A percentile compares a stretch with the other conserved stretches of the same genome.
Evolutionary conservation across 2,888 invertebrate genomes (phyloP).

Genomic region (Orthosia gothica): DNA sequence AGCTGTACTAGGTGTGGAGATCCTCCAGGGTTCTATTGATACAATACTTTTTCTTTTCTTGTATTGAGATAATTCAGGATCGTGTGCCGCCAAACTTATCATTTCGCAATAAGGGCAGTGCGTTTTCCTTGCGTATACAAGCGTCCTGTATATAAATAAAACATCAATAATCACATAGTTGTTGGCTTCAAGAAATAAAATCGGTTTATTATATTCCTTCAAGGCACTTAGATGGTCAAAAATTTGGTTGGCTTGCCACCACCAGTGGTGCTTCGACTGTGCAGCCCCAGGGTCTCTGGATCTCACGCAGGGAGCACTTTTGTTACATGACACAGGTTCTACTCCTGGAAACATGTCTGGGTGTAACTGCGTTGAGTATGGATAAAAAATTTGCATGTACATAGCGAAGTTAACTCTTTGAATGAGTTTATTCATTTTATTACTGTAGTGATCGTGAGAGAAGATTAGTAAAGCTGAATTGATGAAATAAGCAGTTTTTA

Average conservation of each 20-base stretch:
- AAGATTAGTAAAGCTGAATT: constrained; percentile 73
- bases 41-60: constrained; percentile 59
- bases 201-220: constrained; percentile 60
- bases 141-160: constrained; percentile 68
- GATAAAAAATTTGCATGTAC: constrained; percentile 71
- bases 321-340: constrained; percentile 68
- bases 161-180: constrained; percentile 75
- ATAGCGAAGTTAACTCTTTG: constrained; percentile 57
- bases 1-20: constrained; percentile 66
- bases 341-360: constrained; percentile 75
- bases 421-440: constrained; percentile 65
- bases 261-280: constrained; percentile 79
- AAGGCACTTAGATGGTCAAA: constrained; percentile 71
- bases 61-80: constrained; percentile 54
- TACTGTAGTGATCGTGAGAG: constrained; percentile 68
- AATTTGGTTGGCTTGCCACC: constrained; percentile 78
- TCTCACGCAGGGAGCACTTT: constrained; percentile 65
- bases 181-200: constrained; percentile 72
- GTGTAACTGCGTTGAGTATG: constrained; percentile 74
- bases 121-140: constrained; percentile 55
- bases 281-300: constrained; percentile 64
- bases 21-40: constrained; percentile 57
- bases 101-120: constrained; percentile 74
- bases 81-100: constrained; percentile 71
- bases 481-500: constrained; percentile 70